phyloP scores from a whole-genome alignment of 2,113 vertebrate genomes.

The Brevimyrus niger region DNA sequence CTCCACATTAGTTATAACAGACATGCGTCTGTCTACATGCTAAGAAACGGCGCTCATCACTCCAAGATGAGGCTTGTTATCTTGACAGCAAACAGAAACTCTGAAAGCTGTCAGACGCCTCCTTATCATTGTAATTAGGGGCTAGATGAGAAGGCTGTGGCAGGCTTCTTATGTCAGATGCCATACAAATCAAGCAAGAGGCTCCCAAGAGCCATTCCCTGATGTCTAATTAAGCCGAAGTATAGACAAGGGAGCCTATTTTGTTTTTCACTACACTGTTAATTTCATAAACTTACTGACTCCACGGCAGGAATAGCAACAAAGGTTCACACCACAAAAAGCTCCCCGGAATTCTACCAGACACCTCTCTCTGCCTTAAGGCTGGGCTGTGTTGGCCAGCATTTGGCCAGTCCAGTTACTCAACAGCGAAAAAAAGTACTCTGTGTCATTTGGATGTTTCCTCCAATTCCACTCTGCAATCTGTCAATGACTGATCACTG shows the following conservation, averaged over 20 bases:
- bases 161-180: background rate
- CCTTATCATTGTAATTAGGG: background rate
- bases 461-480: background rate
- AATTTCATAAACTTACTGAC: slow-evolving; percentile 36
- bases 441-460: background rate
- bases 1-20: background rate
- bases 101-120: background rate
- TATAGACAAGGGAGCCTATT: slow-evolving; percentile 19
- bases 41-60: background rate
- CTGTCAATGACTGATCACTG: background rate
- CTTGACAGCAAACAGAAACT: background rate
- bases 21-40: background rate
- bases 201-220: background rate
- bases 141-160: background rate
- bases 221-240: background rate
- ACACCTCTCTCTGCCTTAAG: slow-evolving; percentile 36
- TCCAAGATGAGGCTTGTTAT: background rate
- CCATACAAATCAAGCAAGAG: background rate
- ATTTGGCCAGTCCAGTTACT: background rate
- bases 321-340: background rate
- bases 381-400: slow-evolving; percentile 28
- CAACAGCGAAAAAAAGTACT: background rate
- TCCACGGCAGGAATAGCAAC: slow-evolving; percentile 10
- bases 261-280: slow-evolving; percentile 40
- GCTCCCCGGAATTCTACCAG: background rate